Evolutionary conservation across 2,888 invertebrate species (phyloP), one percentile per base, ranked within the genome.

Genomic region (Philereme transversata): DNA sequence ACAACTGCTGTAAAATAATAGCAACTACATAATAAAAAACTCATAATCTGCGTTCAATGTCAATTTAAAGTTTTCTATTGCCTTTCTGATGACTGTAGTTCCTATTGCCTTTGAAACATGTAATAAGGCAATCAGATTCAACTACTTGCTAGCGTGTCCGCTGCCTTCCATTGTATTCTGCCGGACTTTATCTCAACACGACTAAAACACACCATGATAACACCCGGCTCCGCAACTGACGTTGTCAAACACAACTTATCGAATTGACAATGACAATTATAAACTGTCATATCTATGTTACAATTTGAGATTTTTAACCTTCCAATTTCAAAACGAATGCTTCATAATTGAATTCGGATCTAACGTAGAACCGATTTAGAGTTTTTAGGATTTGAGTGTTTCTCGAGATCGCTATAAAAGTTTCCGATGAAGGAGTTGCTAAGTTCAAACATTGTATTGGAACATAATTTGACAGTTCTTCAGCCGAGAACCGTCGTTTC

Each of bases 141-240:
- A 54, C 65, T 72, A 71, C 70, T 68, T 71, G 78, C 79, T 79
- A 75, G 78, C 82, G 84, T 87, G 87, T 87, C 85, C 87, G 87
- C 87, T 86, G 85, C 76, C 86, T 84, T 84, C 79, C 70, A 77
- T 83, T 79, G 77, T 79, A 74, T 78, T 76, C 70, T 67, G 68
- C 55, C 53, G 58, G 72, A 74, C 75, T 68, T 73, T 79, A 56
- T 76, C 72, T 73, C 58, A 58, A 62, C 45, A 64, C 57, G 59
- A 61, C 51, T 43, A 61, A 54, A 62, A 59, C 46, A 51, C 54
- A 55, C 57, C n/a, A 11, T 43, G 47, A 55, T 54, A 69, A 69
- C 67, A 64, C 66, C 65, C 69, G 71, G 69, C 64, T 70, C 70
- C 74, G 70, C 77, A 55, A 43, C 53, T 60, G 60, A 9, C 53